Evolutionary conservation across 2,888 invertebrate species (phyloP).

Genomic region (Lasioglossum oenotherae): DNA sequence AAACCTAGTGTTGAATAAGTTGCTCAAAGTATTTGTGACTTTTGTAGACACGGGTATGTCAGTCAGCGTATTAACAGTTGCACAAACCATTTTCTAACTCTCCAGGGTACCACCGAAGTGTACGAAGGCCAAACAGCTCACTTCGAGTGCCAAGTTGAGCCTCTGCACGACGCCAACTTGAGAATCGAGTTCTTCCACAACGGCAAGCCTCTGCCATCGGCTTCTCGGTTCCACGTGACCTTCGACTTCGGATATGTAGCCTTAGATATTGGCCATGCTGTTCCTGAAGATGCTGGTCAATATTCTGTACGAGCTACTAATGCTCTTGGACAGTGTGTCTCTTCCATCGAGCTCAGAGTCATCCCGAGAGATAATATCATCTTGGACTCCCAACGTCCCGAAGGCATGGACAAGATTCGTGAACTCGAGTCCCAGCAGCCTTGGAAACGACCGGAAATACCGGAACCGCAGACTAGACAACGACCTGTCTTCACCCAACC

Average conservation of each 20-base stretch:
- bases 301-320: slow-evolving; percentile 97
- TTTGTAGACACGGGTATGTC: too few relatives aligned
- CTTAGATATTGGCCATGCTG: slow-evolving; percentile 96
- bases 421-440: slow-evolving; percentile 93
- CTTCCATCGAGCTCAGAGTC: slow-evolving; percentile 92
- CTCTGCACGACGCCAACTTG: slow-evolving; percentile 95
- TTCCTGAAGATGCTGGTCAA: slow-evolving; percentile 97
- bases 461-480: slow-evolving; percentile 94
- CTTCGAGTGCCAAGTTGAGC: slow-evolving; percentile 97
- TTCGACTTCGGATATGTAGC: slow-evolving; percentile 99
- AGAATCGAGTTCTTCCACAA: slow-evolving; percentile 97
- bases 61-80: background rate
- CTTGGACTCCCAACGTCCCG: slow-evolving; percentile 96
- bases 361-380: slow-evolving; percentile 94
- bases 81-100: background rate
- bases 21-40: too few relatives aligned
- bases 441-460: slow-evolving; percentile 91
- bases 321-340: slow-evolving; percentile 94
- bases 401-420: slow-evolving; percentile 96
- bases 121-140: slow-evolving; percentile 97
- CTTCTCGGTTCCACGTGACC: slow-evolving; percentile 96
- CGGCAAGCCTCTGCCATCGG: slow-evolving; percentile 95
- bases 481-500: slow-evolving; percentile 98
- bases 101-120: slow-evolving; percentile 93
- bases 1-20: too few relatives aligned